Evolutionary conservation across 2,113 vertebrate species (phyloP).

Genomic region (Syngnathoides biaculeatus): DNA sequence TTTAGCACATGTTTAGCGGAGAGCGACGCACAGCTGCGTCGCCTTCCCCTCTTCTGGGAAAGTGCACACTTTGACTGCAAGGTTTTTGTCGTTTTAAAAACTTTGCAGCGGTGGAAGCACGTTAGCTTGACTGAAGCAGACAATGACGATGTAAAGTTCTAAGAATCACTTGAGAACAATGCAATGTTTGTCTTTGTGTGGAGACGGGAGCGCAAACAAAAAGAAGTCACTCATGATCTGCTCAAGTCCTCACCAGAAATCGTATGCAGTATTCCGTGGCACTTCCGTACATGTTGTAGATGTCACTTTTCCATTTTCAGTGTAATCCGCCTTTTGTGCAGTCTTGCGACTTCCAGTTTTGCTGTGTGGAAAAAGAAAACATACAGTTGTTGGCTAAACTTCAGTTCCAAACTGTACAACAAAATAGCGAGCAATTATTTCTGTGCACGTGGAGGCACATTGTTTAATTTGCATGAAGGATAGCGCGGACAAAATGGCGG

Average conservation of each 20-base stretch:
- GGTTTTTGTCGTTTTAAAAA: slow-evolving; percentile 26
- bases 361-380: too few relatives aligned
- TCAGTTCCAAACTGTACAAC: too few relatives aligned
- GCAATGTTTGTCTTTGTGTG: not conserved
- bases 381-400: too few relatives aligned
- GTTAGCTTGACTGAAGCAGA: not conserved
- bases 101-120: not conserved
- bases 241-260: not conserved
- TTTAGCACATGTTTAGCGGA: slow-evolving; percentile 6
- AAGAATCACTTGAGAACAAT: not conserved
- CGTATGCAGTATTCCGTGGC: too few relatives aligned
- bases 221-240: not conserved
- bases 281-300: too few relatives aligned
- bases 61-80: slow-evolving; percentile 37
- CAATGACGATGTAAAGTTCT: slow-evolving; percentile 1
- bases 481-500: not conserved
- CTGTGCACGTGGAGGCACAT: not conserved
- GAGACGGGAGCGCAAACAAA: not conserved
- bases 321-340: too few relatives aligned
- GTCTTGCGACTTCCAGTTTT: too few relatives aligned
- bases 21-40: slow-evolving; percentile 23
- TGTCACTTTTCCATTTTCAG: too few relatives aligned
- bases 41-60: slow-evolving; percentile 32
- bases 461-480: not conserved
- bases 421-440: too few relatives aligned